Evolutionary conservation across 2,113 vertebrate genomes (phyloP), one percentile per base, ranked within the genome.

Genomic region (Oryzias celebensis): DNA sequence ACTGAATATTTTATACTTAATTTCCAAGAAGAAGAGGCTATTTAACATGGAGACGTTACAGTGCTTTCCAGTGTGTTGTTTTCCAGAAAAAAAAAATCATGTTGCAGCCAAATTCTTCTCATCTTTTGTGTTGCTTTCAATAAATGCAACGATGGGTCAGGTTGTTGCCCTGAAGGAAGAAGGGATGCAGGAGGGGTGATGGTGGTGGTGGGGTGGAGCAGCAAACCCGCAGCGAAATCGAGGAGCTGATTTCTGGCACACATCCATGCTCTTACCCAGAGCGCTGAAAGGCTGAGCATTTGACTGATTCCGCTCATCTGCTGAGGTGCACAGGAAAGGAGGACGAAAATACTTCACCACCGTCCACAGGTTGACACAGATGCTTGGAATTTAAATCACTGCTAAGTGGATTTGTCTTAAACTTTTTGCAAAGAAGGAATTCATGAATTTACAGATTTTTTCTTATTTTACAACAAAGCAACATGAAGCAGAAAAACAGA

Each of bases 271-370:
- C 71, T 85, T 83, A 89, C 83, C 87, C 75, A 45, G 50, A 80
- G 64, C 51, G 14, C 43, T 59, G 52, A 68, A 62, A 77, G 71
- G 83, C 78, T 69, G 79, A 57, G 62, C 70, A 47, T 49, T 62
- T 75, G 84, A 83, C 75, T 75, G 85, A 76, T 80, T 86, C 73
- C 69, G 71, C 82, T 83, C 79, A 73, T 75, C 75, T 79, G 82
- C 79, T 85, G 83, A 86, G 71, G 73, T 84, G 80, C 80, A 83
- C 65, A 75, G 65, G 58, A 60, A 53, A 59, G 49, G 73, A 71
- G 71, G 56, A 84, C 82, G 55, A 65, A 89, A 90, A 91, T 85
- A 89, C 76, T 76, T 53, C 2, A 65, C 66, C 48, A 48, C 68
- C 71, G 65, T 81, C 72, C 70, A 43, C 63, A 20, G 81, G 60